phyloP scores from a whole-genome alignment of 2,113 vertebrate genomes.

The Pygoscelis antarcticus region DNA sequence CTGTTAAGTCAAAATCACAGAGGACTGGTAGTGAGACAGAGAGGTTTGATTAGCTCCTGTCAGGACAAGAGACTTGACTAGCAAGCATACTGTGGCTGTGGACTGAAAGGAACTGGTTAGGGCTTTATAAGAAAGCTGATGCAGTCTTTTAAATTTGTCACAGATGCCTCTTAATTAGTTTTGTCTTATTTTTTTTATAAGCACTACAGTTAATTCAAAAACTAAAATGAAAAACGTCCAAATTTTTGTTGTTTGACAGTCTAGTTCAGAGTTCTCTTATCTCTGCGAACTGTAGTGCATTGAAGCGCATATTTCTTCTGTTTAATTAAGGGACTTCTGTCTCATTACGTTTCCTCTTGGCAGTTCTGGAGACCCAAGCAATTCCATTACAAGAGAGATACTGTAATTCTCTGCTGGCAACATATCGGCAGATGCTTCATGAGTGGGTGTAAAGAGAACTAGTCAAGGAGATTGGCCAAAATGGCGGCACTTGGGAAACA shows the following conservation, averaged over 20 bases:
- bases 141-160: background rate
- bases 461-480: conserved; percentile 24
- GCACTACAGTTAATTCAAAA: background rate
- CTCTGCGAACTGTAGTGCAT: background rate
- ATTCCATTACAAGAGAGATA: background rate
- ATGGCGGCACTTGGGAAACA: background rate
- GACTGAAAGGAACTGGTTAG: background rate
- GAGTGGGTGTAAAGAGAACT: conserved; percentile 13
- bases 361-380: conserved; percentile 16
- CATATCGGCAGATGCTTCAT: background rate
- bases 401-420: background rate
- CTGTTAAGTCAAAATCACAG: background rate
- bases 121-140: background rate
- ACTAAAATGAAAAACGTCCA: background rate
- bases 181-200: background rate
- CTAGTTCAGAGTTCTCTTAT: background rate
- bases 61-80: background rate
- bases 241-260: background rate
- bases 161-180: background rate
- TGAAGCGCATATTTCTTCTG: background rate
- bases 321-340: background rate
- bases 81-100: background rate
- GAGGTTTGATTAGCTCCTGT: background rate
- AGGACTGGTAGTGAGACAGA: background rate
- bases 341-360: background rate